Conservation (phyloP, 2,797 vertebrate species). For the Potorous gilbertii region DNA sequence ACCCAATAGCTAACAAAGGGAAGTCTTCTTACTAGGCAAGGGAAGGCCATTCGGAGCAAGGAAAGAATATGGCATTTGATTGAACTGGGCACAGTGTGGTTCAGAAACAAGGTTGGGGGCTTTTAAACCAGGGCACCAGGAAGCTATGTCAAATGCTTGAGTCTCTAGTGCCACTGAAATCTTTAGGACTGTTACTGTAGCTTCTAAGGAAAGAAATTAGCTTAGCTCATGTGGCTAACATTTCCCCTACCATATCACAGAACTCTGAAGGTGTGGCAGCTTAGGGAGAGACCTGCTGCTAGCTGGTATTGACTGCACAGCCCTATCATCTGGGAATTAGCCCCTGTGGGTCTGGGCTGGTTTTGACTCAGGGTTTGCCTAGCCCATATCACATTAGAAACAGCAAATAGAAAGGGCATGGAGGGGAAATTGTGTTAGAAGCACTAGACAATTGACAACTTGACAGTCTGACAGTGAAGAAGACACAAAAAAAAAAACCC, state of each 20-base stretch:
- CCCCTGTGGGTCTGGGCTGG: not conserved
- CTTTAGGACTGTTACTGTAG: not conserved
- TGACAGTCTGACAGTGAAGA: not conserved
- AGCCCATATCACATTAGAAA: not conserved
- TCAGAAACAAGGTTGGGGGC: not conserved
- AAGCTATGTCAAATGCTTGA: not conserved
- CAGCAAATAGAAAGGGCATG: not conserved
- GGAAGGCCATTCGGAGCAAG: not conserved
- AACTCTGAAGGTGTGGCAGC: not conserved
- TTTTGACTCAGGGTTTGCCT: not conserved
- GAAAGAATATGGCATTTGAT: not conserved
- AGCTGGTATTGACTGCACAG: not conserved
- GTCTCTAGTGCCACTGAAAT: not conserved
- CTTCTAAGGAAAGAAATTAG: not conserved
- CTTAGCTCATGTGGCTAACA: not conserved
- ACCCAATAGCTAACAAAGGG: not conserved
- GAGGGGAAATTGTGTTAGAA: not conserved
- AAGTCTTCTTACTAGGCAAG: not conserved
- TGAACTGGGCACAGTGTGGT: not conserved
- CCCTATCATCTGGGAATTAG: not conserved
- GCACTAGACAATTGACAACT: not conserved
- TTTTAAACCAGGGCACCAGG: not conserved
- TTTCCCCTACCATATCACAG: not conserved
- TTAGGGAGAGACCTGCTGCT: not conserved
- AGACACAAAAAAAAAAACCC: not conserved